Conservation (phyloP, 2,888 invertebrate genomes). For the Drosophila diplacantha region DNA sequence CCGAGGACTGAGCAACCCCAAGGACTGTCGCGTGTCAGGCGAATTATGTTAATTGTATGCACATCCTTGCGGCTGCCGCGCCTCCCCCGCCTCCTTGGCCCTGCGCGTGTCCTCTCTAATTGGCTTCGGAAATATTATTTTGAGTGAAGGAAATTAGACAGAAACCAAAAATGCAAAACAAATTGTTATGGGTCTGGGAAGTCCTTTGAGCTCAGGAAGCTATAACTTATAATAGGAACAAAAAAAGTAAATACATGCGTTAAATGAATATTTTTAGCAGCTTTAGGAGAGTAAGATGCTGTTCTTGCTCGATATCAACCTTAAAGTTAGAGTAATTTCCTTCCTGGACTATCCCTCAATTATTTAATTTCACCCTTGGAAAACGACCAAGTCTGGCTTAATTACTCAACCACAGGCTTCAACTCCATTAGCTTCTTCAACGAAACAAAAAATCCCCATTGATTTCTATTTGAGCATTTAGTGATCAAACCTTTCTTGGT, state of each 20-base stretch:
- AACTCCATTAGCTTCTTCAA: background rate
- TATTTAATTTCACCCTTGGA: background rate
- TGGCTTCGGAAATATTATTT: slow-evolving; percentile 70
- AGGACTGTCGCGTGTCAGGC: slow-evolving; percentile 76
- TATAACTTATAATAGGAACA: background rate
- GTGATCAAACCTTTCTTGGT: slow-evolving; percentile 12
- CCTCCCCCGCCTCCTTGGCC: slow-evolving; percentile 9
- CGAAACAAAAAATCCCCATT: background rate
- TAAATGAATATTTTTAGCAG: background rate
- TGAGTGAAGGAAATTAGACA: slow-evolving; percentile 35
- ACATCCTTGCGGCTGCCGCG: slow-evolving; percentile 64
- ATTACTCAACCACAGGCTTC: slow-evolving; percentile 5
- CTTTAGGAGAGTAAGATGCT: background rate
- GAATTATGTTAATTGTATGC: slow-evolving; percentile 77
- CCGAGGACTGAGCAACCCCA: background rate
- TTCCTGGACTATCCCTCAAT: background rate
- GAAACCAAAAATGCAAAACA: slow-evolving; percentile 38
- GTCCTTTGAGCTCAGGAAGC: background rate
- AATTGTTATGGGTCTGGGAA: slow-evolving; percentile 40
- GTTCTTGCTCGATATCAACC: background rate
- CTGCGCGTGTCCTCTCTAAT: slow-evolving; percentile 60
- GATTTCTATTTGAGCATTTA: slow-evolving; percentile 9
- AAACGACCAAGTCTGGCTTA: background rate
- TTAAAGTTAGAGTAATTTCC: background rate
- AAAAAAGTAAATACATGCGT: background rate